These are phyloP conservation scores for Bellardia bayeri DNA, from an alignment of 2,888 invertebrate species.

Conservation along the genomic window DNA sequence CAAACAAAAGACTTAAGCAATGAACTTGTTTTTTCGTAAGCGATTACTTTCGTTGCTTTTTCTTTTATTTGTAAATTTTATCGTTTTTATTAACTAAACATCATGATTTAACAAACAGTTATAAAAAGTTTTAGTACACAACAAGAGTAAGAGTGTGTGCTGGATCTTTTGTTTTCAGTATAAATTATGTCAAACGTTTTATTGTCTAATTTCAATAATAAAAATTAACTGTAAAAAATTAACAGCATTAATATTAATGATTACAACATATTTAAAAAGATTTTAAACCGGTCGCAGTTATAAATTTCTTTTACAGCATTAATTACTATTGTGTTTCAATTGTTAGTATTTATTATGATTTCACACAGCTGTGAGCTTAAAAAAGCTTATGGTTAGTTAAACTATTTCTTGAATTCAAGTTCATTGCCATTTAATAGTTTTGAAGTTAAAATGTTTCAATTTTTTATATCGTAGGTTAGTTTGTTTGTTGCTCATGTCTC, in stretches of 20 bases:
- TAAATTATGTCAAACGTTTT: constrained; percentile 49
- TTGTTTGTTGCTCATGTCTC: not conserved
- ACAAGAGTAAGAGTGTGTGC: not conserved
- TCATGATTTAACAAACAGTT: constrained; percentile 3
- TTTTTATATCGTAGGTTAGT: not conserved
- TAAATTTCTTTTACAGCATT: not conserved
- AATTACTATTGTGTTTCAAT: not conserved
- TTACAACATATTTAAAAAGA: constrained; percentile 8
- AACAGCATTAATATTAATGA: constrained; percentile 4
- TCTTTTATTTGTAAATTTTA: not conserved
- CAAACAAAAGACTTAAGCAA: constrained; percentile 70
- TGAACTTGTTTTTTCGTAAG: constrained; percentile 53
- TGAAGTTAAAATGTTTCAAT: not conserved
- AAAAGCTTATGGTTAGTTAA: not conserved
- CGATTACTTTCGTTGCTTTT: not conserved
- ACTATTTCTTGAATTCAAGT: constrained; percentile 44
- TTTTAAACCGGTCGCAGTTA: constrained; percentile 14
- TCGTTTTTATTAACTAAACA: constrained; percentile 6
- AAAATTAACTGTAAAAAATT: not conserved
- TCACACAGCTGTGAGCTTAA: not conserved
- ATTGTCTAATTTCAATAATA: not conserved
- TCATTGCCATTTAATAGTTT: constrained; percentile 43
- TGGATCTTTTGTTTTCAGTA: not conserved
- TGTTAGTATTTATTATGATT: not conserved
- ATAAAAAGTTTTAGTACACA: not conserved